A percentile compares a stretch with the other conserved stretches of the same genome.
phyloP scores from a whole-genome alignment of 2,113 vertebrate species.

The Dasyurus viverrinus region DNA sequence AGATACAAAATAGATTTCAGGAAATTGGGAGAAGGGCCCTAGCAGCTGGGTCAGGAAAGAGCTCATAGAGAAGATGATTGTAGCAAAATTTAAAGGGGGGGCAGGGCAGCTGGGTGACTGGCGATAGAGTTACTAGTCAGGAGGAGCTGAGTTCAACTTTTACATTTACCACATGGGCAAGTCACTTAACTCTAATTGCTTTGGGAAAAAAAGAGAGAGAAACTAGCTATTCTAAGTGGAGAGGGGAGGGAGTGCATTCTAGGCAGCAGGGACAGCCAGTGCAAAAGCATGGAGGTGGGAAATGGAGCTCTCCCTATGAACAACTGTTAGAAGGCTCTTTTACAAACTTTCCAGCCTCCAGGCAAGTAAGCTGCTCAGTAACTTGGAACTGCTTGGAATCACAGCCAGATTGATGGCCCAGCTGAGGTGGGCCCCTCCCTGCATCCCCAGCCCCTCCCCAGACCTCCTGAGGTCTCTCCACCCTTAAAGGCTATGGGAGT shows the following conservation, averaged over 20 bases:
- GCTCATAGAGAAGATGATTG: background rate
- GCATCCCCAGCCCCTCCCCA: too few relatives aligned
- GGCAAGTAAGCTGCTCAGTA: too few relatives aligned
- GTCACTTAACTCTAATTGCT: too few relatives aligned
- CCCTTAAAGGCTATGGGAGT: background rate
- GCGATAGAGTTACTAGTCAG: too few relatives aligned
- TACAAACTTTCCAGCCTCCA: background rate
- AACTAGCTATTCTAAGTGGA: background rate
- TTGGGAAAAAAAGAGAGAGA: too few relatives aligned
- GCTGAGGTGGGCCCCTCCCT: background rate
- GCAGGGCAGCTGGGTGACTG: too few relatives aligned
- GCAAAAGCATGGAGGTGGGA: background rate
- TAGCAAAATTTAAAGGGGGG: background rate
- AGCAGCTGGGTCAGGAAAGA: background rate
- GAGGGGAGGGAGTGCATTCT: background rate
- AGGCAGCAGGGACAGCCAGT: background rate
- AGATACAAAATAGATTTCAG: background rate
- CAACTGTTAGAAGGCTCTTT: background rate
- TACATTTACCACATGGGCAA: too few relatives aligned
- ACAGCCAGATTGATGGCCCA: background rate
- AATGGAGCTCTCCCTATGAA: background rate
- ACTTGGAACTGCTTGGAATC: background rate
- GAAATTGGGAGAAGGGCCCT: background rate
- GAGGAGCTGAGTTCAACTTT: too few relatives aligned
- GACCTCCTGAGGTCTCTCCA: background rate